These are phyloP conservation scores for Lithophane semibrunnea DNA, from an alignment of 2,888 invertebrate genomes.

Conservation along the genomic window DNA sequence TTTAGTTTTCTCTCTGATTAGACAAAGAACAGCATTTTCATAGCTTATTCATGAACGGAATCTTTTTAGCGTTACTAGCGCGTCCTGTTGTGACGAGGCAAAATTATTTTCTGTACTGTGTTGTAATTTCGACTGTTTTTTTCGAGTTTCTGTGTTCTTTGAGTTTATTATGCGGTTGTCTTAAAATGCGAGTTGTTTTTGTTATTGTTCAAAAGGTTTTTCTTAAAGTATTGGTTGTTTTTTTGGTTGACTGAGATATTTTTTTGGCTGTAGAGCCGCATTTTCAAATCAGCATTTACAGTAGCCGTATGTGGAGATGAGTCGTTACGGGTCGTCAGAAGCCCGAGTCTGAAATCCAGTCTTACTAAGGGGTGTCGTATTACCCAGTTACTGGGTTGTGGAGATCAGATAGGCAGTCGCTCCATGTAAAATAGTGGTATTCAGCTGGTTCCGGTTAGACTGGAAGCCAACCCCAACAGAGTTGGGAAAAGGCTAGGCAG, in stretches of 20 bases:
- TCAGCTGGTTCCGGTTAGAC: too few species aligned
- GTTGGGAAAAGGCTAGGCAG: too few species aligned
- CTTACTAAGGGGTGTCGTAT: too few species aligned
- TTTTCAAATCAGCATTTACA: too few species aligned
- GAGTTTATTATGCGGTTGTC: slow-evolving; percentile 27
- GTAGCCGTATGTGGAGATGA: too few species aligned
- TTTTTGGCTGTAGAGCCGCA: too few species aligned
- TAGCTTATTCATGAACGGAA: slow-evolving; percentile 56
- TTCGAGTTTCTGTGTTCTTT: slow-evolving; percentile 27
- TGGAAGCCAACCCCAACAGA: too few species aligned
- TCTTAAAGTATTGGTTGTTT: not conserved
- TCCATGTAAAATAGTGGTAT: too few species aligned
- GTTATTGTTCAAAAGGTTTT: not conserved
- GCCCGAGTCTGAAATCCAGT: too few species aligned
- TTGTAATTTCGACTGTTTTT: slow-evolving; percentile 13
- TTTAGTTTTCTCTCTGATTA: slow-evolving; percentile 57
- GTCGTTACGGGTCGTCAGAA: too few species aligned
- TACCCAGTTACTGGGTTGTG: too few species aligned
- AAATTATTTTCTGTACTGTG: slow-evolving; percentile 5
- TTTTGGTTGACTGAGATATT: not conserved
- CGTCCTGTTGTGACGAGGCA: slow-evolving; percentile 9
- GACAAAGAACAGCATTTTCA: slow-evolving; percentile 62
- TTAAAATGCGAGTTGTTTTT: slow-evolving; percentile 4
- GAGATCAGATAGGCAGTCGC: too few species aligned
- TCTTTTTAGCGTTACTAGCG: slow-evolving; percentile 38